Base-by-base conservation (phyloP, 2,888 invertebrate species). In the Iselma pallidipennis region DNA sequence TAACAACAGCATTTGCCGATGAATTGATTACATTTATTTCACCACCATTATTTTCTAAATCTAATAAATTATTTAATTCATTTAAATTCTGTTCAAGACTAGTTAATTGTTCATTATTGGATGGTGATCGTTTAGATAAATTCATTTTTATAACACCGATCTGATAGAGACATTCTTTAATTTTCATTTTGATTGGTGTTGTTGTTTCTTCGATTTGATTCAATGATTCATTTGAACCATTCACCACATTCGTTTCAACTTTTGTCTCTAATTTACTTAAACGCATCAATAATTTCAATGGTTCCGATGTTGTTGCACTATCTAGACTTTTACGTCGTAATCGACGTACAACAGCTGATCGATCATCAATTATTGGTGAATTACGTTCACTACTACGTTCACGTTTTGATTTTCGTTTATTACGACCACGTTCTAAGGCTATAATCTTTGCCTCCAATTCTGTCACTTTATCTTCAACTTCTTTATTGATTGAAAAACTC, bases 401-500 rank as follows among this genome's bases (percentile, higher is more conserved):
- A 50, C 84, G 76, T 78, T 85, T 85, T 61, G 85, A 79, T 62
- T 82, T 77, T 74, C 70, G 80, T 75, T 71, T 78, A 42, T 75
- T 74, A 61, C 80, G 81, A 2, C 81, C 81, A 4, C 80, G 82
- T 75, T 91, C 91, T 55, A 92, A 79, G 66, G 88, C 84, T 57
- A 87, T 85, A 51, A 93, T 89, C 82, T 92, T 92, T 53, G 86
- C 88, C 81, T 94, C 93, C 61, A 94, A 80, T 77, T 92, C 91
- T n/a, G 86, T 86, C 49, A 94, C 84, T 78, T 94, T 94, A 66
- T 91, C 91, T 79, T 95, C 95, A 16, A 95, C 87, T 79, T 94
- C 93, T 78, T 92, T 92, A 12, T 91, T 89, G 49, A 93, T 86
- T 7, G 90, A 89, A 70, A 92, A 86, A 28, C 91, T 91, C 78